These are phyloP conservation scores for Xestia xanthographa DNA, from an alignment of 2,888 invertebrate genomes.

Conservation along the genomic window DNA sequence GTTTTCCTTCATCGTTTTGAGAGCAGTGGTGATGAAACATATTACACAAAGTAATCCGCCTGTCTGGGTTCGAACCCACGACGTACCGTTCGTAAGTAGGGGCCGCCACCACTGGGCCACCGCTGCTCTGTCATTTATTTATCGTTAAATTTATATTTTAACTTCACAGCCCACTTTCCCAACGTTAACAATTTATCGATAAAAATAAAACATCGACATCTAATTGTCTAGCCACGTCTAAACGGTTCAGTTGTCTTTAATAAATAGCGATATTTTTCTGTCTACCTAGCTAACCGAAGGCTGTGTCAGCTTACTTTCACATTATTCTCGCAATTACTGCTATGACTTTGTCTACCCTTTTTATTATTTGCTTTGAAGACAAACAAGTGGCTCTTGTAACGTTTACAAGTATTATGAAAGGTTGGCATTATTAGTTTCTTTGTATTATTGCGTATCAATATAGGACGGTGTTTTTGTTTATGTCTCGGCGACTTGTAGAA, in stretches of 20 bases:
- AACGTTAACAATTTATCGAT: constrained; percentile 15
- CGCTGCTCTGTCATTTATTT: neutral
- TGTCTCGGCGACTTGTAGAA: constrained; percentile 11
- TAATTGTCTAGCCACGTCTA: constrained; percentile 58
- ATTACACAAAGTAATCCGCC: too few relatives aligned
- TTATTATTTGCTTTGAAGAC: constrained; percentile 72
- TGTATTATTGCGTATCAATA: constrained; percentile 60
- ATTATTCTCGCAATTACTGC: constrained; percentile 78
- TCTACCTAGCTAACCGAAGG: constrained; percentile 69
- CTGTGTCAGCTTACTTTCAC: constrained; percentile 73
- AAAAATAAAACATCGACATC: constrained; percentile 63
- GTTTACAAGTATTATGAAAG: constrained; percentile 65
- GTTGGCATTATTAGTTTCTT: constrained; percentile 63
- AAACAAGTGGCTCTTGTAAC: constrained; percentile 66
- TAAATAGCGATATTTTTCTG: constrained; percentile 82
- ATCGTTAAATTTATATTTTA: neutral
- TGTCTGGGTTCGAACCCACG: too few relatives aligned
- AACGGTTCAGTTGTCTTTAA: constrained; percentile 79
- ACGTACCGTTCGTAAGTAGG: too few relatives aligned
- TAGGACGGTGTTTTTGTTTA: constrained; percentile 41
- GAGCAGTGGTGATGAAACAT: too few relatives aligned
- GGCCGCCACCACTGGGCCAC: too few relatives aligned
- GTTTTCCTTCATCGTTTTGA: too few relatives aligned
- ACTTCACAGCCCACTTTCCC: neutral
- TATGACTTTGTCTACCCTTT: constrained; percentile 70